A percentile compares a stretch with the other conserved stretches of the same genome.
Conservation (phyloP, 2,113 vertebrate species). For the Vidua macroura region DNA sequence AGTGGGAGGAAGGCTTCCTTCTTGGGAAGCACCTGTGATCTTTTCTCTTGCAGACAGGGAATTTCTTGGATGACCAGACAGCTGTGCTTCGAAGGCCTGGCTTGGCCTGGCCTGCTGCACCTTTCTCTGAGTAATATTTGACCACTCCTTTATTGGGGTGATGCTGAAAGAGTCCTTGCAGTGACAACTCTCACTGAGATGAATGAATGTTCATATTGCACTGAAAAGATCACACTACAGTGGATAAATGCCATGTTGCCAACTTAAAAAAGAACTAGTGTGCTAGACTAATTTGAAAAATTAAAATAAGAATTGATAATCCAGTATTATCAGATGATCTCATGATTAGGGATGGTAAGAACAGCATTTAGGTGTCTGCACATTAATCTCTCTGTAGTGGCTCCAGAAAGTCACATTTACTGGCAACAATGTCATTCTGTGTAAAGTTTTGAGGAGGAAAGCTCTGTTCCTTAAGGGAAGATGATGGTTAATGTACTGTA, state of each 20-base stretch:
- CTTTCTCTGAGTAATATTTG: not conserved
- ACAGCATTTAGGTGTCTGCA: not conserved
- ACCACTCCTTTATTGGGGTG: not conserved
- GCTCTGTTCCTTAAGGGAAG: not conserved
- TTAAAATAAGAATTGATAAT: not conserved
- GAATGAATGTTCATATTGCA: not conserved
- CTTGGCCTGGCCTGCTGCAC: not conserved
- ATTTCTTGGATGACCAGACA: not conserved
- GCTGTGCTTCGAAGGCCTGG: not conserved
- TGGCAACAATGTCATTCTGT: not conserved
- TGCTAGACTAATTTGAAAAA: not conserved
- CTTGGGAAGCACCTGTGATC: not conserved
- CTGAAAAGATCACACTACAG: not conserved
- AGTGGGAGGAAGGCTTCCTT: not conserved
- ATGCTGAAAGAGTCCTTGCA: not conserved
- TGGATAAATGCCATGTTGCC: not conserved
- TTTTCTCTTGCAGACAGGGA: not conserved
- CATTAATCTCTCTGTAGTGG: rapidly evolving
- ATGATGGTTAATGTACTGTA: not conserved
- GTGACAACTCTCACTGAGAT: not conserved
- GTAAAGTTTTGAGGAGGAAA: not conserved
- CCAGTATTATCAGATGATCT: not conserved
- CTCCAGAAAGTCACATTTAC: not conserved
- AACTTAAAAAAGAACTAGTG: not conserved
- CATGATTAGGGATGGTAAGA: not conserved